Conservation (phyloP, 2,113 vertebrate species). For the Petaurus breviceps region DNA sequence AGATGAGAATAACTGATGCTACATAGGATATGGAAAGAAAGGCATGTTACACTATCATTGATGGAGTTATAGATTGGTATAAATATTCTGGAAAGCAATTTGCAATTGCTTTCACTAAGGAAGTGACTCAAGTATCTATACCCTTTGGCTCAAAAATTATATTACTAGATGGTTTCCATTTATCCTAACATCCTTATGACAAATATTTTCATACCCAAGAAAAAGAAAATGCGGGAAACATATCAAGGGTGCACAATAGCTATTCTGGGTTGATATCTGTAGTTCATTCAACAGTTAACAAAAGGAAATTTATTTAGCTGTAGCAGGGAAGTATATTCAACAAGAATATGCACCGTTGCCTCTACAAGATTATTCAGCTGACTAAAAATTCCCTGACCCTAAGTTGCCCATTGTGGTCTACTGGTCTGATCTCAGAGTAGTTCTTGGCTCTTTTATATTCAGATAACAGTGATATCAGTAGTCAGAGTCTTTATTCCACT, state of each 20-base stretch:
- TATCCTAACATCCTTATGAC: not conserved
- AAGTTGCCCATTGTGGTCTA: not conserved
- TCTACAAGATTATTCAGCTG: not conserved
- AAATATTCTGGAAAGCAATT: not conserved
- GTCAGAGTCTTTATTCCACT: not conserved
- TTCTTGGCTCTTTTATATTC: not conserved
- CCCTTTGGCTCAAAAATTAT: not conserved
- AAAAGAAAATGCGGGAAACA: not conserved
- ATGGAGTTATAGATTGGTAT: not conserved
- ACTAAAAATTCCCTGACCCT: not conserved
- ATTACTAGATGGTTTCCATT: not conserved
- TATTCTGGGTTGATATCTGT: not conserved
- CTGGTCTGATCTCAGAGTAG: not conserved
- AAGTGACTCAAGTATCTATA: not conserved
- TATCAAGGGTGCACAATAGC: not conserved
- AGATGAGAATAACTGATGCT: not conserved
- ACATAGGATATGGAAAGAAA: not conserved
- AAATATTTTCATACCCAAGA: not conserved
- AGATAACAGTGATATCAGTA: not conserved
- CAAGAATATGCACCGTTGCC: not conserved
- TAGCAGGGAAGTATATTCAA: not conserved
- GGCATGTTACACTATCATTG: not conserved
- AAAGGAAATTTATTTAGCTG: not conserved
- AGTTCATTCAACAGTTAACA: not conserved
- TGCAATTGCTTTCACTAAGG: not conserved